Evolutionary conservation across 64 coral and sea anemone genomes (phyloP), one percentile per base, ranked within the genome.

Genomic region (Trachythela sp.): DNA sequence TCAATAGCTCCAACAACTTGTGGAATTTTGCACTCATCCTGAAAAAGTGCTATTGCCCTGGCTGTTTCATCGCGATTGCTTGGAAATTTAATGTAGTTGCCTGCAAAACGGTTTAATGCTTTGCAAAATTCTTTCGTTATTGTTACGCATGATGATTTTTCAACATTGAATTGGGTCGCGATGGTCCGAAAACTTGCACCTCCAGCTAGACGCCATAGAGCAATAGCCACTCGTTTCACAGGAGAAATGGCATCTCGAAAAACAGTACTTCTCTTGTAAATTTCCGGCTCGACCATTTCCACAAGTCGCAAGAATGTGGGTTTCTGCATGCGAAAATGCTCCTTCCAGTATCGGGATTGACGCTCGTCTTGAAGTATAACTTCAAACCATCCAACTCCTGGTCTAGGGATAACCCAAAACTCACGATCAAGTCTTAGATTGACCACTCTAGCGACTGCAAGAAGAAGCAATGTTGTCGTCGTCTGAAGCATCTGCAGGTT

Each of bases 261-360:
- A 13, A 35, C 36, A 36, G 71, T 77, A n/a, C 30, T 77, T 39
- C 71, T 77, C 31, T 77, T 77, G 2, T 2, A 36, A 39, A 77
- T 77, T 77, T 77, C 71, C 30, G 59, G 59, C 30, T 22, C 30
- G 5, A 68, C 59, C 59, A 68, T 7, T 6, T 68, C 30, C 2
- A 68, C 59, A 31, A 68, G 59, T 68, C 59, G 30, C 30, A 68
- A 31, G 30, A 31, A 40, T 13, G 67, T 89, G 13, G 11, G 36
- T 77, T 89, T 70, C 48, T 17, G 39, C 86, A 88, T 88, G 52
- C 86, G 27, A 48, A 88, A 88, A 48, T 88, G 87, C 29, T 88
- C 87, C 37, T 88, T 88, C 87, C 60, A 88, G 22, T 59, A 84
- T 8, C 75, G 0, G 24, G 72, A 72, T 89, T 89, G 88, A 33